Conservation (phyloP, 2,113 vertebrate genomes). For the Chiloscyllium plagiosum region DNA sequence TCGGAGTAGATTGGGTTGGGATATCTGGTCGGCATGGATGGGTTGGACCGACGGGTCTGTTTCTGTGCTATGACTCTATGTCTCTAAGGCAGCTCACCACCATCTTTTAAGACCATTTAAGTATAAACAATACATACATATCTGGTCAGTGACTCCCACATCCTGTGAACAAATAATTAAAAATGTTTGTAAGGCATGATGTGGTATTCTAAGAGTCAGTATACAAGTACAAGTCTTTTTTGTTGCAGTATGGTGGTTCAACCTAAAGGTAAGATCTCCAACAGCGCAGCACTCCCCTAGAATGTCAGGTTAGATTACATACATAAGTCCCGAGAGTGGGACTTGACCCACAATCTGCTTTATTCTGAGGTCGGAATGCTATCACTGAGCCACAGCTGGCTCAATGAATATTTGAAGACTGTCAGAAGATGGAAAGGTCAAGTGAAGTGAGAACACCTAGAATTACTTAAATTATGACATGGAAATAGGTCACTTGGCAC, state of each 20-base stretch:
- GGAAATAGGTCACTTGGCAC: background rate
- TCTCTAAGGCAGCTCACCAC: too few relatives aligned
- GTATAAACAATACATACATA: too few relatives aligned
- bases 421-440: background rate
- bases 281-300: background rate
- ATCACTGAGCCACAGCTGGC: background rate
- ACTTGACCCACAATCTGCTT: background rate
- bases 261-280: background rate
- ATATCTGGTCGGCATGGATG: too few relatives aligned
- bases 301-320: background rate
- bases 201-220: background rate
- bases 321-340: background rate
- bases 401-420: background rate
- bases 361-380: background rate
- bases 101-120: too few relatives aligned
- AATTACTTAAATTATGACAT: background rate
- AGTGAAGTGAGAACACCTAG: background rate
- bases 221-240: background rate
- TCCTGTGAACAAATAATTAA: background rate
- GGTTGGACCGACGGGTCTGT: too few relatives aligned
- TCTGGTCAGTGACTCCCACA: too few relatives aligned
- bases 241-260: background rate
- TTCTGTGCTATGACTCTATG: too few relatives aligned
- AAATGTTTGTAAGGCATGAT: background rate
- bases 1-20: too few relatives aligned